phyloP scores from a whole-genome alignment of 2,888 invertebrate genomes.

The Himalopsyche japonica region DNA sequence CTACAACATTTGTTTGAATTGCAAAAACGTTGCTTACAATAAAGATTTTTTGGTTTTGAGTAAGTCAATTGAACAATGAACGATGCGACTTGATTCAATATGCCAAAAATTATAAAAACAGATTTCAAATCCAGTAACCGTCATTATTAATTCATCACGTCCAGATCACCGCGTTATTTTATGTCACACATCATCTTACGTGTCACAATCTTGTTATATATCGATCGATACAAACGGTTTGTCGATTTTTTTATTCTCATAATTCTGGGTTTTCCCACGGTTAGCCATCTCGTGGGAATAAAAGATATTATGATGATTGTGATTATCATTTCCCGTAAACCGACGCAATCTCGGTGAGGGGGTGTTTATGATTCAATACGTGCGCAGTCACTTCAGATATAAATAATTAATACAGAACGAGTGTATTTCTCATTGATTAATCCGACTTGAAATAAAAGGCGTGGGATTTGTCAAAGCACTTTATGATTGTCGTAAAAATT shows the following conservation, averaged over 20 bases:
- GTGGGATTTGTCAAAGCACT: not conserved
- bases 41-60: too few species aligned
- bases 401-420: not conserved
- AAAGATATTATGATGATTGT: not conserved
- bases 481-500: not conserved
- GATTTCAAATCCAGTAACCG: not conserved
- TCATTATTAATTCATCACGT: not conserved
- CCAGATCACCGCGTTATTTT: not conserved
- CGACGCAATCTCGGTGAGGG: not conserved
- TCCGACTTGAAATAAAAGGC: not conserved
- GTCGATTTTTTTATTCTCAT: not conserved
- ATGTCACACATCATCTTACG: not conserved
- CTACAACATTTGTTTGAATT: too few species aligned
- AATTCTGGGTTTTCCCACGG: not conserved
- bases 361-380: not conserved
- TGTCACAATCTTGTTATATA: not conserved
- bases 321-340: not conserved
- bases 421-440: not conserved
- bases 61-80: too few species aligned
- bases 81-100: too few species aligned
- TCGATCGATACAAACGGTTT: not conserved
- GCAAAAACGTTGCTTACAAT: too few species aligned
- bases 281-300: not conserved
- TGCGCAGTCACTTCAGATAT: not conserved
- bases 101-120: too few species aligned